These are phyloP conservation scores for Phylloscopus trochiloides DNA, from an alignment of 2,113 vertebrate genomes.

Conservation along the genomic window DNA sequence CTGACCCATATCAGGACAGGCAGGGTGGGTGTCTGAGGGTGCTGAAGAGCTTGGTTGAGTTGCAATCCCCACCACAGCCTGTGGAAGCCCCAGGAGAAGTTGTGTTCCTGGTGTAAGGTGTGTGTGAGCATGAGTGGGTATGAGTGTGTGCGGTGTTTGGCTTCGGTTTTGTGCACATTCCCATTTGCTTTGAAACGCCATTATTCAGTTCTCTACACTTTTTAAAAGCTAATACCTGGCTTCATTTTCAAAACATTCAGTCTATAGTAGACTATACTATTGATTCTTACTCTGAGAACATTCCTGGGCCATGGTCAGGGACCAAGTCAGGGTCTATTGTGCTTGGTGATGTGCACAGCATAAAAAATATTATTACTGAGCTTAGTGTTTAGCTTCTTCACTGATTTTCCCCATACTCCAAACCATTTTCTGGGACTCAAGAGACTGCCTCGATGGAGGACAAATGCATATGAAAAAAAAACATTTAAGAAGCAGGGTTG, in stretches of 20 bases:
- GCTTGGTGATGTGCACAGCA: not conserved
- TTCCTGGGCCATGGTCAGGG: not conserved
- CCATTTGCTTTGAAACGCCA: not conserved
- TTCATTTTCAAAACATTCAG: not conserved
- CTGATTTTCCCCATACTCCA: not conserved
- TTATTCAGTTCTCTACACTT: not conserved
- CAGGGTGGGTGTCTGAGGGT: not conserved
- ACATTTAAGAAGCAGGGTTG: fast-evolving
- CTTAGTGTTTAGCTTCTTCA: not conserved
- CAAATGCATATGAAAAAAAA: not conserved
- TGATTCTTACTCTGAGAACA: not conserved
- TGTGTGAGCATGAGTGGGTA: not conserved
- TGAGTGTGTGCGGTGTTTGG: fast-evolving
- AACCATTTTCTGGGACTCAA: not conserved
- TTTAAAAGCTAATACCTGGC: not conserved
- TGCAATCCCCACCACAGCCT: not conserved
- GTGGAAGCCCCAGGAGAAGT: not conserved
- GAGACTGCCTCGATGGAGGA: not conserved
- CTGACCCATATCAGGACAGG: fast-evolving
- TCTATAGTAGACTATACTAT: not conserved
- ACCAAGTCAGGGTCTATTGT: not conserved
- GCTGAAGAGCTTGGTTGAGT: not conserved
- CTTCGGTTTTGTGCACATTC: fast-evolving
- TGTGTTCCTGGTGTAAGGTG: not conserved
- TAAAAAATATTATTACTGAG: not conserved